Percentiles rank a stretch among this genome's conserved stretches.
Evolutionary conservation across 2,888 invertebrate species (phyloP).

Genomic region (Allacma fusca): DNA sequence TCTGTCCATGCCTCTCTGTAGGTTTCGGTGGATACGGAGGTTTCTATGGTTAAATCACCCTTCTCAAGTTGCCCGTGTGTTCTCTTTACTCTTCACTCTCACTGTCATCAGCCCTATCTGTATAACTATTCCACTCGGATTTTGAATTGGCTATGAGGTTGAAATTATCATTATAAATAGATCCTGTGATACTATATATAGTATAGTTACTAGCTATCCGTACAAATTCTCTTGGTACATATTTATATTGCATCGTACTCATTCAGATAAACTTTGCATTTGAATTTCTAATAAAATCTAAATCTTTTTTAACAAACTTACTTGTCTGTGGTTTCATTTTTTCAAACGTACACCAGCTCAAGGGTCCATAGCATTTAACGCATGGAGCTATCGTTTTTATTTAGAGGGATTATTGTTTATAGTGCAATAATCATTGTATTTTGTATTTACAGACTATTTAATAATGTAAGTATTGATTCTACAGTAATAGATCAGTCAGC

Average conservation of each 20-base stretch:
- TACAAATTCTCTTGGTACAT: neutral
- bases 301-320: neutral
- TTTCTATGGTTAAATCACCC: constrained; percentile 3
- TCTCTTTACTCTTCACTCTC: neutral
- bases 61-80: too few species aligned
- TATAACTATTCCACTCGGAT: neutral
- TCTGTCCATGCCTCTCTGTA: neutral
- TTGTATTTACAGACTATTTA: too few species aligned
- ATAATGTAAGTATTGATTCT: too few species aligned
- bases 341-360: too few species aligned
- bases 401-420: too few species aligned
- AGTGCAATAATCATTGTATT: too few species aligned
- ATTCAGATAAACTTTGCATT: neutral
- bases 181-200: neutral
- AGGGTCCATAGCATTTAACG: too few species aligned
- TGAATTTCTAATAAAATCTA: neutral
- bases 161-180: neutral
- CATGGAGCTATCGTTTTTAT: too few species aligned
- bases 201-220: neutral
- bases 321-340: neutral
- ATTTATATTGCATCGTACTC: too few species aligned
- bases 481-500: too few species aligned
- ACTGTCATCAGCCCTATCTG: neutral
- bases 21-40: constrained; percentile 38
- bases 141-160: neutral